Base-by-base conservation (phyloP, 2,888 invertebrate genomes). In the Timandra comae region DNA sequence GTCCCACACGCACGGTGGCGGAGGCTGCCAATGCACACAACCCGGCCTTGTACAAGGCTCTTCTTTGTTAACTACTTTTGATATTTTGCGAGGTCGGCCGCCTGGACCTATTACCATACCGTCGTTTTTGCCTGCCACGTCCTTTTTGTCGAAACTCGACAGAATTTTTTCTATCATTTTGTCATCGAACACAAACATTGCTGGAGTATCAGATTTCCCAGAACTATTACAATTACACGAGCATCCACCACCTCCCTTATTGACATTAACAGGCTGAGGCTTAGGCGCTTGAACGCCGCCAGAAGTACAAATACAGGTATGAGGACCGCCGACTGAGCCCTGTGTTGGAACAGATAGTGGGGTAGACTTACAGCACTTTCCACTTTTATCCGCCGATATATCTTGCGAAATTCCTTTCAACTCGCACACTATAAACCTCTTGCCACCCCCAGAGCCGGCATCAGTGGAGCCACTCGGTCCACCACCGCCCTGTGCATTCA, bases 361-460 rank as follows among this genome's bases (percentile, higher is more conserved):
- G 45, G 38, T 38, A 21, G 69, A 81, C 80, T 79, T 79, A 81
- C 82, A 80, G 54, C 79, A 80, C 57, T 74, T 73, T 39, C 63
- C 69, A 28, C 52, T 47, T 42, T 58, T 61, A 33, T 63, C 62
- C 22, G 56, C 23, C 3, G 63, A 44, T 19, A 50, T 49, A 30
- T 71, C 71, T 7, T 78, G 74, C 10, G 68, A 37, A 20, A 79
- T 66, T 27, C 76, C 75, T 43, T 81, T 82, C 22, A 84, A 56
- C 59, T 85, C 84, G 45, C 85, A 85, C 27, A 85, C 79, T 24
- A 84, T 84, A 45, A 87, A 86, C 46, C 70, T 62, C 46, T 78
- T 81, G 43, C 77, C 75, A 12, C 62, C 49, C 12, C 57, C 46
- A 7, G 56, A 38, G 33, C 51, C 56, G 3, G 52, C 43, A 8